These are phyloP conservation scores for Xenops minutus DNA, from an alignment of 2,797 vertebrate genomes.

Conservation along the genomic window DNA sequence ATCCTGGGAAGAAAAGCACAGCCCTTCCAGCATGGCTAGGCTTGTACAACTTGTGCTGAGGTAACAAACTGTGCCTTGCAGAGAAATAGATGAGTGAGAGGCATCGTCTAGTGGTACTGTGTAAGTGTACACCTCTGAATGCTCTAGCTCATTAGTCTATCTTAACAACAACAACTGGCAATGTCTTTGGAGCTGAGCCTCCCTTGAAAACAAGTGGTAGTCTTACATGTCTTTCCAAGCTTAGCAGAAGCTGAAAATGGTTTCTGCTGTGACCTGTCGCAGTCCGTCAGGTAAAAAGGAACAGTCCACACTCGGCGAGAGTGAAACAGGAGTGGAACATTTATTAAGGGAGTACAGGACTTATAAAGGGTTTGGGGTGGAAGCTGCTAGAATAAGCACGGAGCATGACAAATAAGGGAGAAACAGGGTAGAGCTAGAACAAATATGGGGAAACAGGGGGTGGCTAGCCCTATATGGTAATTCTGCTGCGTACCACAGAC, in stretches of 20 bases:
- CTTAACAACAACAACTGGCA: background rate
- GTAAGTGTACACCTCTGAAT: background rate
- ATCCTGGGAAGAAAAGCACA: background rate
- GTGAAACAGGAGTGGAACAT: no score
- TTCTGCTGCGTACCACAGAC: no score
- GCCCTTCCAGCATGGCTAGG: fast-evolving
- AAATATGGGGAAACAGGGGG: no score
- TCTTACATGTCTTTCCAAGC: background rate
- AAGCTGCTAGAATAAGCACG: no score
- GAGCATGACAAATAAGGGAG: no score
- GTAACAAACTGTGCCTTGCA: background rate
- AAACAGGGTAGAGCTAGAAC: no score
- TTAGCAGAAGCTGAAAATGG: background rate
- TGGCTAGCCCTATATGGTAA: no score
- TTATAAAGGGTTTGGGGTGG: no score
- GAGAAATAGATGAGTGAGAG: background rate
- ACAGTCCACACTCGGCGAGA: no score
- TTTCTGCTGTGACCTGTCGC: background rate
- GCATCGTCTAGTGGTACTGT: background rate
- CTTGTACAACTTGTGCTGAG: background rate
- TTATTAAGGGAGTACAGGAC: no score
- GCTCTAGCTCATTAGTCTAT: background rate
- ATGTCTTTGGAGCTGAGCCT: background rate
- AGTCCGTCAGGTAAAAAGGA: no score
- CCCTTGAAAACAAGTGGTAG: background rate